Evolutionary conservation across 2,797 vertebrate genomes (phyloP).

Genomic region (Heliangelus exortis): DNA sequence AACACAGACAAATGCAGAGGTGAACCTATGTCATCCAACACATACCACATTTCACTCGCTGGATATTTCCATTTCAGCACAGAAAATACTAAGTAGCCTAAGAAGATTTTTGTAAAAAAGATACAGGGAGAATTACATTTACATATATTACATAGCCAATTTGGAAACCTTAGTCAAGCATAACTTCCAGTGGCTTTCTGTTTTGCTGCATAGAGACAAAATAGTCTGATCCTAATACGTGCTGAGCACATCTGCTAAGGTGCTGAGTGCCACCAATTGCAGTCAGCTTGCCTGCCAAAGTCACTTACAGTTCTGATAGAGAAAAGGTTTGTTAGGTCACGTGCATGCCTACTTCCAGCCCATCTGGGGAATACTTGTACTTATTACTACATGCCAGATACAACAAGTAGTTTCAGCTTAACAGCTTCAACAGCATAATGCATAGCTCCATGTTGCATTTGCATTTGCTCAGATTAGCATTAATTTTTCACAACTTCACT

Average conservation of each 20-base stretch:
- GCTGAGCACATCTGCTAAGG: slow-evolving; percentile 28
- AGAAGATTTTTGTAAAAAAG: background rate
- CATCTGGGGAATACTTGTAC: background rate
- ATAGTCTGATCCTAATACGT: background rate
- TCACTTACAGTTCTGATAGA: background rate
- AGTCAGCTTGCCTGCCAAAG: background rate
- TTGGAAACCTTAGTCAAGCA: background rate
- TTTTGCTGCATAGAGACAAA: background rate
- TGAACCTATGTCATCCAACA: background rate
- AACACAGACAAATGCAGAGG: background rate
- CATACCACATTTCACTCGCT: background rate
- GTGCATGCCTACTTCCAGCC: background rate
- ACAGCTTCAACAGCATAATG: background rate
- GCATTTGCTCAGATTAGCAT: slow-evolving; percentile 9
- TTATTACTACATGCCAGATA: background rate
- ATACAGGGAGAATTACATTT: background rate
- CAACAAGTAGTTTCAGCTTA: background rate
- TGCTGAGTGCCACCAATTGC: background rate
- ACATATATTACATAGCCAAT: too few species aligned
- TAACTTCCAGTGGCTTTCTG: background rate
- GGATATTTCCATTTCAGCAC: background rate
- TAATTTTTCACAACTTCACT: background rate
- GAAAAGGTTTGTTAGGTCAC: background rate
- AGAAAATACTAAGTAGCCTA: background rate
- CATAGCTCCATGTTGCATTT: background rate